Conservation (phyloP, 1,140 invertebrate species). For the Adelges cooleyi region DNA sequence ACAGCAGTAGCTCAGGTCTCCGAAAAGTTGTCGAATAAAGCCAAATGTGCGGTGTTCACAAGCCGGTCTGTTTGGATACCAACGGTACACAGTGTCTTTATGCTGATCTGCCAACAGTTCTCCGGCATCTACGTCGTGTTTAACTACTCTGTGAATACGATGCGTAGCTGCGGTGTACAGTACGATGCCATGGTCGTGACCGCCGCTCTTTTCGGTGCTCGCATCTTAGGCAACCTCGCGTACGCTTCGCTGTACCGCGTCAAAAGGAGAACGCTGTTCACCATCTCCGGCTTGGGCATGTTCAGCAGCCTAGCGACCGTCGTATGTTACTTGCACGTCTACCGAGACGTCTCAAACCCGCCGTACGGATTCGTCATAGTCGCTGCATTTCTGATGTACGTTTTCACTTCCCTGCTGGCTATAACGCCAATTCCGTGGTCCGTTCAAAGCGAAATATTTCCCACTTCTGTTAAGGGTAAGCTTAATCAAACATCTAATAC, state of each 20-base stretch:
- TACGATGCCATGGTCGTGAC: background rate
- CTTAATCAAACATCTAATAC: background rate
- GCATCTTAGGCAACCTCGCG: background rate
- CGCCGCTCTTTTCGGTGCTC: background rate
- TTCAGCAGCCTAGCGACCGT: background rate
- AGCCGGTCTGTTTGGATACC: slow-evolving; percentile 45
- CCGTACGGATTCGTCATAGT: background rate
- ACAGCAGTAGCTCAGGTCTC: too few species aligned
- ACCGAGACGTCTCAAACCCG: background rate
- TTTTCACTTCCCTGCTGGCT: background rate
- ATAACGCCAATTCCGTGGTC: background rate
- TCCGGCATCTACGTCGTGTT: slow-evolving; percentile 63
- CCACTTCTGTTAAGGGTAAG: background rate
- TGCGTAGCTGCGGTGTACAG: slow-evolving; percentile 40
- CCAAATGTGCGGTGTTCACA: background rate
- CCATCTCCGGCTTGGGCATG: background rate
- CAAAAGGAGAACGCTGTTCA: background rate
- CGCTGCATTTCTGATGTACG: background rate
- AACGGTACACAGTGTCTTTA: slow-evolving; percentile 47
- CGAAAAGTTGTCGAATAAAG: too few species aligned
- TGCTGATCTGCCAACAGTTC: slow-evolving; percentile 58
- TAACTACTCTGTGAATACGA: slow-evolving; percentile 59
- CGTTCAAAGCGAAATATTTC: background rate
- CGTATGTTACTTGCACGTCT: background rate
- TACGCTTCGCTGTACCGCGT: background rate